Base-by-base conservation (phyloP, 2,888 invertebrate genomes). In the Nephrotoma flavescens region DNA sequence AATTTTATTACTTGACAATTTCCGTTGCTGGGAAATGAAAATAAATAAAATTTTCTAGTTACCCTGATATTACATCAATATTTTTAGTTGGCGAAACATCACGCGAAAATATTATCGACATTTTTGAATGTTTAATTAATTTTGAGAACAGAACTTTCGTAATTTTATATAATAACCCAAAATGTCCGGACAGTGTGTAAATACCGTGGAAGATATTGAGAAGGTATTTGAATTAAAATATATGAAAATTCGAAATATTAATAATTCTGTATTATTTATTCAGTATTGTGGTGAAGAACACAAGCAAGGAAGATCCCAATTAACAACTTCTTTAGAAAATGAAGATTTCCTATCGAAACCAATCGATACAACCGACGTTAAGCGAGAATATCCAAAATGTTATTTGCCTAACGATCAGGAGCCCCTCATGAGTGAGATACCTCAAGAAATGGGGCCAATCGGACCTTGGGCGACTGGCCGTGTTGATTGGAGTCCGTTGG, bases 381-480 rank as follows among this genome's bases (percentile, higher is more conserved):
- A 42, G 41, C 42, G 41, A 7, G 84, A 84, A 42, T 84, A 90
- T 88, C 90, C 91, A 0, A 92, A 93, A 0, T 93, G 93, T 85
- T 94, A 94, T 89, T 89, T 94, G 87, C 94, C 94, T 0, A 93
- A 94, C 89, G 92, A 93, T 0, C 92, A 92, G 83, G 93, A 93
- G 88, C 91, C 92, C 86, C 88, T 90, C 0, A 89, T 90, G 31
- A 12, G n/a, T 42, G 42, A 52, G 6, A 41, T 86, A 12, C 86
- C 57, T 9, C 90, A 90, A 19, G 90, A 91, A 5, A 93, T 93
- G 93, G 93, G 92, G 0, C 92, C 93, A 0, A 91, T 93, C 85
- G 92, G 92, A 0, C 95, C 95, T 7, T 96, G 95, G 92, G 94
- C 94, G 3, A 95, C 95, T 0, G 96, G 96, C 1, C 94, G 94